phyloP scores from a whole-genome alignment of 2,113 vertebrate species.

The Bombycilla garrulus region DNA sequence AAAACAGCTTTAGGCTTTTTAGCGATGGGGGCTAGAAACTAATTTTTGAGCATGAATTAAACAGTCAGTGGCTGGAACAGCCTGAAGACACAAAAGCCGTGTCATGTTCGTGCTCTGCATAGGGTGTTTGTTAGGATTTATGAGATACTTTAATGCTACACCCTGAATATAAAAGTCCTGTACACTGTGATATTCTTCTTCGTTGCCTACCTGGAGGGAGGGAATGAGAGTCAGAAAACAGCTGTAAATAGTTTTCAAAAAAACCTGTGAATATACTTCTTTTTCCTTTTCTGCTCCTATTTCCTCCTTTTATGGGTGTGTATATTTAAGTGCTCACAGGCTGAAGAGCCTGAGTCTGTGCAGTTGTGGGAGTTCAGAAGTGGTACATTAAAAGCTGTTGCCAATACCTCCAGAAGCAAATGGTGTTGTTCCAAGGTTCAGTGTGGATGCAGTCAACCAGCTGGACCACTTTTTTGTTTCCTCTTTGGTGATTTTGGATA shows the following conservation, averaged over 20 bases:
- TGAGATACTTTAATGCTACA: neutral
- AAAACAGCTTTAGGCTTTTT: neutral
- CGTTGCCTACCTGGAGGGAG: neutral
- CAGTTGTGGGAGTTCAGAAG: neutral
- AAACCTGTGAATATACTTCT: accelerated
- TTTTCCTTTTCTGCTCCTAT: neutral
- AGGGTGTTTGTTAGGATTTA: neutral
- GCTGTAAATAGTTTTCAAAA: neutral
- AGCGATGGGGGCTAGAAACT: neutral
- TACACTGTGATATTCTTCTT: neutral
- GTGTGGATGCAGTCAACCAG: neutral
- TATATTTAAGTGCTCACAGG: neutral
- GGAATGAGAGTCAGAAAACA: neutral
- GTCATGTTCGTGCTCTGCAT: neutral
- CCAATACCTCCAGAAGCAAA: neutral
- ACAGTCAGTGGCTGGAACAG: neutral
- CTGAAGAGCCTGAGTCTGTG: neutral
- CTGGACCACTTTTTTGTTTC: neutral
- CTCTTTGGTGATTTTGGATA: neutral
- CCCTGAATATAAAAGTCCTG: neutral
- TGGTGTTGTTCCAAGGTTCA: neutral
- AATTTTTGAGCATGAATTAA: neutral
- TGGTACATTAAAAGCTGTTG: neutral
- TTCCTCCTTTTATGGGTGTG: neutral
- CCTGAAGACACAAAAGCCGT: neutral